A percentile compares a stretch with the other conserved stretches of the same genome.
These are phyloP conservation scores for Andrena marginata DNA, from an alignment of 2,888 invertebrate genomes.

Conservation along the genomic window DNA sequence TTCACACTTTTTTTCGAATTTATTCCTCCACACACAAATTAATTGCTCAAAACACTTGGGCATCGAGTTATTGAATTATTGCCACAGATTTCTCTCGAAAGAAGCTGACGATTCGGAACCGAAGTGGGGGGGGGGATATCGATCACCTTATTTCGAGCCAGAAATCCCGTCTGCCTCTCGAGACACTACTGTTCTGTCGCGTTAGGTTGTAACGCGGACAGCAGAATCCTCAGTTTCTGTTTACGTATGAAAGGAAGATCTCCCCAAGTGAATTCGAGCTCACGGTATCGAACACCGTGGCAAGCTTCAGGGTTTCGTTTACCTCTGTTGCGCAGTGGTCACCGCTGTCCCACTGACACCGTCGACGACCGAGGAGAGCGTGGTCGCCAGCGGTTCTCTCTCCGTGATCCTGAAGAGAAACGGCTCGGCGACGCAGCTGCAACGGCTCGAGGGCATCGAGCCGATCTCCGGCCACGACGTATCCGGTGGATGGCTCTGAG, in stretches of 20 bases:
- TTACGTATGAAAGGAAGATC: background rate
- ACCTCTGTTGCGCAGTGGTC: slow-evolving; percentile 58
- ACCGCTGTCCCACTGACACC: slow-evolving; percentile 85
- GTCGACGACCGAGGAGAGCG: slow-evolving; percentile 87
- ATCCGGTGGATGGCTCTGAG: slow-evolving; percentile 90
- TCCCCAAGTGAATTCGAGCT: background rate
- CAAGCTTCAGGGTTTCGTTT: slow-evolving; percentile 1
- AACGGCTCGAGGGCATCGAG: slow-evolving; percentile 90
- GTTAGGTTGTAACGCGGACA: too few species aligned
- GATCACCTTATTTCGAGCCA: too few species aligned
- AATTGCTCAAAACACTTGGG: too few species aligned
- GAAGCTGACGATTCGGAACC: too few species aligned
- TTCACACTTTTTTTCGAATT: background rate
- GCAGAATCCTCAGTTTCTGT: too few species aligned
- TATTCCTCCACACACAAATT: background rate
- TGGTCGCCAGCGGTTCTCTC: slow-evolving; percentile 78
- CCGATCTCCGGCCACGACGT: slow-evolving; percentile 91
- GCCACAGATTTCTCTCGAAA: too few species aligned
- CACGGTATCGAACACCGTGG: background rate
- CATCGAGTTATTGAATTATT: too few species aligned
- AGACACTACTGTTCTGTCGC: too few species aligned
- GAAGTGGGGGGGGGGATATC: too few species aligned
- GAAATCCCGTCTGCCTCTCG: too few species aligned
- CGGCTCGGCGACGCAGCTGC: slow-evolving; percentile 88
- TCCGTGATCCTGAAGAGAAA: slow-evolving; percentile 84